Evolutionary conservation across 2,888 invertebrate species (phyloP).

Genomic region (Lordiphosa fenestrarum): DNA sequence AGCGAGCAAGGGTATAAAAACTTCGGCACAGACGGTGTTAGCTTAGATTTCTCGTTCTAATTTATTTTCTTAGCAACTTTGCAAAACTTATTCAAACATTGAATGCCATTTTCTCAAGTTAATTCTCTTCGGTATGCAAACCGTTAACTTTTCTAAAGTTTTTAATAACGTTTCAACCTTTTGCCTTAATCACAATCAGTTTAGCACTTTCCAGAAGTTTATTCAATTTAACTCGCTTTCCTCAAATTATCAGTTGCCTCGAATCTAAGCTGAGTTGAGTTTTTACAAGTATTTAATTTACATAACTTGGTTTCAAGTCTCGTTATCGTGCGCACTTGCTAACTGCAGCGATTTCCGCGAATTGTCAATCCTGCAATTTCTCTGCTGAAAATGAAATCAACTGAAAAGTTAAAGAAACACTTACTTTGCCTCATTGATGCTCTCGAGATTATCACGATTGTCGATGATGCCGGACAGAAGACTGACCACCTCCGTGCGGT

Average conservation of each 20-base stretch:
- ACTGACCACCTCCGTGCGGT: slow-evolving; percentile 77
- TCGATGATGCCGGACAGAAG: slow-evolving; percentile 77
- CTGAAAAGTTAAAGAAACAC: slow-evolving; percentile 32
- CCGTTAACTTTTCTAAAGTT: no score
- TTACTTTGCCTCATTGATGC: slow-evolving; percentile 78
- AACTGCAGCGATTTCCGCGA: background rate
- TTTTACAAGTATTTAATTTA: background rate
- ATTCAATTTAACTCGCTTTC: slow-evolving; percentile 1
- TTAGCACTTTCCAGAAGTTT: background rate
- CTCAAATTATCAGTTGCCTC: background rate
- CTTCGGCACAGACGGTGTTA: no score
- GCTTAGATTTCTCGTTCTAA: no score
- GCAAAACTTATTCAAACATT: no score
- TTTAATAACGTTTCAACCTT: no score
- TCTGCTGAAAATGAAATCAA: background rate
- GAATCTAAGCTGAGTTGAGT: background rate
- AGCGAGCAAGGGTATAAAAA: no score
- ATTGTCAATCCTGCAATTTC: background rate
- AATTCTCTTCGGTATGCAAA: no score
- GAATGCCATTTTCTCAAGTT: no score
- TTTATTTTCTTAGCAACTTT: no score
- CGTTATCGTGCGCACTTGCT: background rate
- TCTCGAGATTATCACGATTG: slow-evolving; percentile 73
- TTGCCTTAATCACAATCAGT: no score
- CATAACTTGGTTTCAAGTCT: background rate